Conservation (phyloP, 2,113 vertebrate species). For the Corythornis cristatus region DNA sequence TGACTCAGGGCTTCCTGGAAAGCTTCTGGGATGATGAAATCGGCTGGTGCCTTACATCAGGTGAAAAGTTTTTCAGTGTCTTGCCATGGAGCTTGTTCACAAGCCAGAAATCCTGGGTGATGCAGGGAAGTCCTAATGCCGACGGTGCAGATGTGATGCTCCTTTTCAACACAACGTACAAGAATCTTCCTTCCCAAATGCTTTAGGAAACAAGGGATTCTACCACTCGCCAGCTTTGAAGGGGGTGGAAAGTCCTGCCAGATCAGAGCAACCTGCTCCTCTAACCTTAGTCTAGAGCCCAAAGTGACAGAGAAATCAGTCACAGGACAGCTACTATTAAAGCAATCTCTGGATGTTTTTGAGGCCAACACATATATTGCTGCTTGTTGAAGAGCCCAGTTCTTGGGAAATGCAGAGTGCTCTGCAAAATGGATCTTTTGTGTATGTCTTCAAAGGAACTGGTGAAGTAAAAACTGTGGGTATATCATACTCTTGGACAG, state of each 20-base stretch:
- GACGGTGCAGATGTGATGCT: accelerated
- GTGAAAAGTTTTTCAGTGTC: background rate
- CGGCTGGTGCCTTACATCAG: accelerated
- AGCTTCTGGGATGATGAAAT: background rate
- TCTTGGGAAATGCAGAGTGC: background rate
- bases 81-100: background rate
- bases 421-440: background rate
- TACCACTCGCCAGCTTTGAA: background rate
- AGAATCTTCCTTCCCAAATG: background rate
- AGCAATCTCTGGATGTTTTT: background rate
- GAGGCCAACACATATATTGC: background rate
- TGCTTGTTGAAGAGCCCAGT: background rate
- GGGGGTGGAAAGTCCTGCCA: background rate
- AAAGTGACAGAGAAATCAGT: background rate
- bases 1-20: background rate
- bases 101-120: background rate
- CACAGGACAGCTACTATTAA: background rate
- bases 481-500: background rate
- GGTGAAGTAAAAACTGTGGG: background rate
- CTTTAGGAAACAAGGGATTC: background rate
- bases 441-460: background rate
- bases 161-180: accelerated
- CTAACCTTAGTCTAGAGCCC: background rate
- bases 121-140: background rate
- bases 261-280: background rate